These are phyloP conservation scores for Puntigrus tetrazona DNA, from an alignment of 2,113 vertebrate species.

Conservation along the genomic window DNA sequence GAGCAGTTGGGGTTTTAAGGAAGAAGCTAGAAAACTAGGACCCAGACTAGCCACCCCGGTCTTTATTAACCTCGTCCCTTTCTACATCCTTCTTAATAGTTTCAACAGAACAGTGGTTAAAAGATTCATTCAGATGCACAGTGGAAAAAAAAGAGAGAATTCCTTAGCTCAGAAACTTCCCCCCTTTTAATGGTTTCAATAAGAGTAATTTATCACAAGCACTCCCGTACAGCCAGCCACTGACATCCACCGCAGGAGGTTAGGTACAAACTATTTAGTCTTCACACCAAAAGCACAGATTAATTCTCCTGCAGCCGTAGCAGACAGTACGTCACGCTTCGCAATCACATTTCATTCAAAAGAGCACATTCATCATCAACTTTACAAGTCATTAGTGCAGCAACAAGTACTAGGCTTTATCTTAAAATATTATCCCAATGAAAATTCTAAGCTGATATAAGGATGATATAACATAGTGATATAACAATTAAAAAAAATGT, in stretches of 20 bases:
- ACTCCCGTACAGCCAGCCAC: neutral
- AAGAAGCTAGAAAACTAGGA: neutral
- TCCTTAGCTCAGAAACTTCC: neutral
- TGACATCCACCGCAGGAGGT: conserved; percentile 43
- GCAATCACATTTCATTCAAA: neutral
- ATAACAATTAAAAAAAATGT: too few relatives aligned
- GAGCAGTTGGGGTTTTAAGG: neutral
- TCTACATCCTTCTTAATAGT: neutral
- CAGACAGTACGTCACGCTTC: neutral
- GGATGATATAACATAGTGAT: too few relatives aligned
- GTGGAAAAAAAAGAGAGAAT: neutral
- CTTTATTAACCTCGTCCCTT: neutral
- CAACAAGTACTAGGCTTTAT: neutral
- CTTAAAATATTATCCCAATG: neutral
- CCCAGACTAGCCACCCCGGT: neutral
- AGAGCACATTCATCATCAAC: neutral
- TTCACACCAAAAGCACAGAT: conserved; percentile 19
- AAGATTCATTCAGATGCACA: neutral
- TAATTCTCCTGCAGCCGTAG: neutral
- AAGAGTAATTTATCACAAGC: conserved; percentile 46
- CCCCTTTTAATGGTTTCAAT: conserved; percentile 19
- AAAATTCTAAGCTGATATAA: neutral
- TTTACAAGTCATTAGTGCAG: neutral
- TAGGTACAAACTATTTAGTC: conserved; percentile 8
- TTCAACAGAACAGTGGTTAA: neutral